Evolutionary conservation across 2,888 invertebrate genomes (phyloP).

Genomic region (Callinectes sapidus): DNA sequence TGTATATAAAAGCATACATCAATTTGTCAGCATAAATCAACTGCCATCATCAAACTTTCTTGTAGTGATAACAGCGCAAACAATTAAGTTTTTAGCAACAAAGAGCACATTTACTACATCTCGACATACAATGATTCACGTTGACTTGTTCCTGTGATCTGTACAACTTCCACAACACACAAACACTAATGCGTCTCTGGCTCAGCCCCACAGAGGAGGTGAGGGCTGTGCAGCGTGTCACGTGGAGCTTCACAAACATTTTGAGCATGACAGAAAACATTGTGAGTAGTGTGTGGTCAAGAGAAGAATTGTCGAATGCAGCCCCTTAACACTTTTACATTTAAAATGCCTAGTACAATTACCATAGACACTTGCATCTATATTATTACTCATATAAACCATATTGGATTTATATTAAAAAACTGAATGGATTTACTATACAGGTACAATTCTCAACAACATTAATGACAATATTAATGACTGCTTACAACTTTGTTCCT

Average conservation of each 20-base stretch:
- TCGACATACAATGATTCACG: neutral
- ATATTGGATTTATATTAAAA: neutral
- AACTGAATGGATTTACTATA: slow-evolving; percentile 15
- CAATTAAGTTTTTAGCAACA: neutral
- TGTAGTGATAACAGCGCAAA: neutral
- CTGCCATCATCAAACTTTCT: neutral
- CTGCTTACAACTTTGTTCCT: slow-evolving; percentile 19
- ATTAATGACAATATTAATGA: neutral
- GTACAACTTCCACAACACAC: neutral
- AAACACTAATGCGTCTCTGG: neutral
- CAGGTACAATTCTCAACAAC: slow-evolving; percentile 34
- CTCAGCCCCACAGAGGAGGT: neutral
- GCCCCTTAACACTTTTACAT: neutral
- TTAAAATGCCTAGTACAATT: neutral
- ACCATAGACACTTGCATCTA: slow-evolving; percentile 34
- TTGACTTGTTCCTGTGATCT: neutral
- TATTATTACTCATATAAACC: neutral
- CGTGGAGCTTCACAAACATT: neutral
- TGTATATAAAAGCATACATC: neutral
- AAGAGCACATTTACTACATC: neutral
- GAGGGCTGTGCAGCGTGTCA: neutral
- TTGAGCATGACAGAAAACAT: neutral
- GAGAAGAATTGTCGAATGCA: slow-evolving; percentile 1
- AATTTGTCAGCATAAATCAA: neutral
- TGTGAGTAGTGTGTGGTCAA: neutral